phyloP scores from a whole-genome alignment of 1,140 invertebrate species.

The Monochamus saltuarius region DNA sequence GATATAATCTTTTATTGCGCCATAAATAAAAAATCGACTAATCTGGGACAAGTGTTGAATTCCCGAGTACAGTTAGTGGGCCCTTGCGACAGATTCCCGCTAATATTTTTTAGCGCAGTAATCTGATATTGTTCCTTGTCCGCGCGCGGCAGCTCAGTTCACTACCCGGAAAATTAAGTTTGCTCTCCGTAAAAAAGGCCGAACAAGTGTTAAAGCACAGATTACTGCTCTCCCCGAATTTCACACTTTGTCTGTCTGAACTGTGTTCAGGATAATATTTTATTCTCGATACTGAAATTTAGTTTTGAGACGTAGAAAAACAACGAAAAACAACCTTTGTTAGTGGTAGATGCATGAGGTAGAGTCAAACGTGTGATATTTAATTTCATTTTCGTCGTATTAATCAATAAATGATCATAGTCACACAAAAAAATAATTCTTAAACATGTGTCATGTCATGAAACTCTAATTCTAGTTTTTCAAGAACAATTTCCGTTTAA shows the following conservation, averaged over 20 bases:
- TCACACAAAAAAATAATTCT: too few species aligned
- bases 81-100: constrained; percentile 13
- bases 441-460: too few species aligned
- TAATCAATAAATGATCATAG: too few species aligned
- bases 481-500: too few species aligned
- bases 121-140: constrained; percentile 50
- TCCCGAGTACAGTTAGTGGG: constrained; percentile 9
- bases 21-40: constrained; percentile 16
- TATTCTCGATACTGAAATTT: too few species aligned
- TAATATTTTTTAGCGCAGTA: constrained; percentile 28
- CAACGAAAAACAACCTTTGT: background rate
- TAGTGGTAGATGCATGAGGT: too few species aligned
- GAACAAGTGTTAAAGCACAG: constrained; percentile 43
- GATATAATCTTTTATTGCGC: constrained; percentile 6
- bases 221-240: constrained; percentile 29
- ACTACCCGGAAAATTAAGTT: constrained; percentile 52
- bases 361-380: too few species aligned
- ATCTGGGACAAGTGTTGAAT: constrained; percentile 21
- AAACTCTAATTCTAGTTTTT: too few species aligned
- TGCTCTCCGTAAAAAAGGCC: constrained; percentile 41
- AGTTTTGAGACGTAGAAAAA: too few species aligned
- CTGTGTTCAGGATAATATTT: too few species aligned
- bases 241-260: constrained; percentile 15
- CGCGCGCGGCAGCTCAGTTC: constrained; percentile 43
- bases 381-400: too few species aligned